These are phyloP conservation scores for Nycticebus coucang DNA, from an alignment of 2,113 vertebrate genomes.

Conservation along the genomic window DNA sequence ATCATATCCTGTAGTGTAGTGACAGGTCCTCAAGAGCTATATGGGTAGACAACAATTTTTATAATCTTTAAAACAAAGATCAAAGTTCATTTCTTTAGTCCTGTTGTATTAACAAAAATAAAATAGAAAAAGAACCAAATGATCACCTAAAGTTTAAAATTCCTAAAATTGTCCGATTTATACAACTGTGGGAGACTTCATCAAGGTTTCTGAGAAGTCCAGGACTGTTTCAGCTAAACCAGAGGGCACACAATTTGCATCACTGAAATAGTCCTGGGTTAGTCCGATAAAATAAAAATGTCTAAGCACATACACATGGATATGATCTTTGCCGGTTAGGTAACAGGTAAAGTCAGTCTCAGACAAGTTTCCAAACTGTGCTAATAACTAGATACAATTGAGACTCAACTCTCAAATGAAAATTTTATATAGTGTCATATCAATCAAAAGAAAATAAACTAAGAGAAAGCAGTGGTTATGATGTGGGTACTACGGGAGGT, in stretches of 20 bases:
- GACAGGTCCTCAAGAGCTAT: slow-evolving; percentile 69
- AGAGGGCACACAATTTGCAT: slow-evolving; percentile 78
- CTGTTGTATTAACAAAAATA: slow-evolving; percentile 82
- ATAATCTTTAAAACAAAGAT: slow-evolving; percentile 82
- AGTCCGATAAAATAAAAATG: slow-evolving; percentile 80
- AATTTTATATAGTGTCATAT: slow-evolving; percentile 88
- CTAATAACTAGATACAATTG: slow-evolving; percentile 89
- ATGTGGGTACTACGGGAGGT: slow-evolving; percentile 84
- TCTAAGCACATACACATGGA: slow-evolving; percentile 84
- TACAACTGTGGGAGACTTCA: slow-evolving; percentile 77
- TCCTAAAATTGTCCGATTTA: slow-evolving; percentile 82
- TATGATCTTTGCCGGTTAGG: slow-evolving; percentile 89
- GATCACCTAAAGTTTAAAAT: slow-evolving; percentile 85
- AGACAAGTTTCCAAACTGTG: slow-evolving; percentile 88
- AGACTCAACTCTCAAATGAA: slow-evolving; percentile 87
- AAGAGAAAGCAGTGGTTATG: slow-evolving; percentile 89
- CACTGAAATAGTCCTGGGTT: slow-evolving; percentile 77
- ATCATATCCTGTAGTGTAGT: slow-evolving; percentile 89
- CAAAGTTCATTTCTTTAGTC: slow-evolving; percentile 79
- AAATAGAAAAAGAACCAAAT: slow-evolving; percentile 85
- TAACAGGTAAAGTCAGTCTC: slow-evolving; percentile 84
- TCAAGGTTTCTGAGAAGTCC: slow-evolving; percentile 57
- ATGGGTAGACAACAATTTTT: slow-evolving; percentile 72
- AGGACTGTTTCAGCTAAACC: slow-evolving; percentile 65
- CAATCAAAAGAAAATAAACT: slow-evolving; percentile 87